Evolutionary conservation across 2,888 invertebrate species (phyloP).

Genomic region (Cactoblastis cactorum): DNA sequence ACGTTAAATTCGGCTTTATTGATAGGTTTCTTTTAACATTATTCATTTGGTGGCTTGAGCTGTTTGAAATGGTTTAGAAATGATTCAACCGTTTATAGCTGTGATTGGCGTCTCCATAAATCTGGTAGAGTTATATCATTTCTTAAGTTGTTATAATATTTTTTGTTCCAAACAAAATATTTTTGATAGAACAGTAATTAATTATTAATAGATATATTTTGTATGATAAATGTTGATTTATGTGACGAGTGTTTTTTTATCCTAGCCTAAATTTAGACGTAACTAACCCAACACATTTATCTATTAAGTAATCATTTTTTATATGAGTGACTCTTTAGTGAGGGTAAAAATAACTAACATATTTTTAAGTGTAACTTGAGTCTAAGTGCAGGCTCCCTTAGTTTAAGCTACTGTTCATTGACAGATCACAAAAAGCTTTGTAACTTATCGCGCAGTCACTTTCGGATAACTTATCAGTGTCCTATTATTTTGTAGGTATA

Average conservation of each 20-base stretch:
- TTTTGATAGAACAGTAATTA: neutral
- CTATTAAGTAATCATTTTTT: neutral
- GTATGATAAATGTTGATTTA: neutral
- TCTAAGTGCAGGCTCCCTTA: neutral
- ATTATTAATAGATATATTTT: neutral
- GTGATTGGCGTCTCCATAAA: conserved; percentile 1
- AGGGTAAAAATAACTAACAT: neutral
- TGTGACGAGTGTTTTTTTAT: neutral
- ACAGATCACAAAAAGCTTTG: neutral
- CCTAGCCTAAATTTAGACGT: neutral
- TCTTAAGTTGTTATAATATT: too few relatives aligned
- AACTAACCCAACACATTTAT: neutral
- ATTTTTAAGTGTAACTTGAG: neutral
- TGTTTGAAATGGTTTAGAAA: conserved; percentile 37
- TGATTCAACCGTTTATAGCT: conserved; percentile 13
- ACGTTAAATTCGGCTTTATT: conserved; percentile 76
- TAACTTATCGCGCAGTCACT: neutral
- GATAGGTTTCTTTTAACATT: conserved; percentile 75
- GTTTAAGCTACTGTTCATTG: conserved; percentile 5
- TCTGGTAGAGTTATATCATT: neutral
- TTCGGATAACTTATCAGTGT: neutral
- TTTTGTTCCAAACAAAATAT: neutral
- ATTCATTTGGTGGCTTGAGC: conserved; percentile 50
- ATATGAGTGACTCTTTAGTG: neutral
- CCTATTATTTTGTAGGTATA: neutral